phyloP scores from a whole-genome alignment of 2,888 invertebrate species.

The Arctia plantaginis region DNA sequence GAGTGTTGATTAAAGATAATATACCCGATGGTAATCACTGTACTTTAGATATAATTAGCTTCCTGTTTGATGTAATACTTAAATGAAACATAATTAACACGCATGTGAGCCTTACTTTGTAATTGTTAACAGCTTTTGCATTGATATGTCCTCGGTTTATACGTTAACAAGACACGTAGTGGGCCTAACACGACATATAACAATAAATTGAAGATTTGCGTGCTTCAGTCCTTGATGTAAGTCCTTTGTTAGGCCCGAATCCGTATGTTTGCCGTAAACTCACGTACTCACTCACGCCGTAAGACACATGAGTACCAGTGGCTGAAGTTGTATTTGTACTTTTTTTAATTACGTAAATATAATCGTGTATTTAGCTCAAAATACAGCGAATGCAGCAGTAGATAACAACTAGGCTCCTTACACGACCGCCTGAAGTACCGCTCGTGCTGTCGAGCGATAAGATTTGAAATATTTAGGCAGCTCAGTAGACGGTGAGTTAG shows the following conservation, averaged over 20 bases:
- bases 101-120: background rate
- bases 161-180: background rate
- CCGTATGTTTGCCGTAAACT: background rate
- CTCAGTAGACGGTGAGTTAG: conserved; percentile 1
- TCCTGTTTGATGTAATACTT: conserved; percentile 6
- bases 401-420: background rate
- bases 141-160: background rate
- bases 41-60: conserved; percentile 12
- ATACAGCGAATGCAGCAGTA: background rate
- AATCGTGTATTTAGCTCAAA: background rate
- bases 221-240: background rate
- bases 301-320: background rate
- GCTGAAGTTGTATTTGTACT: background rate
- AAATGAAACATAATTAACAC: background rate
- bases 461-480: background rate
- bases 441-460: background rate
- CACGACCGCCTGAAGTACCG: background rate
- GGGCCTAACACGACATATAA: background rate
- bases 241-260: background rate
- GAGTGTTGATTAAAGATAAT: conserved; percentile 4
- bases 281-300: no score
- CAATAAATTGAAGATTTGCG: background rate
- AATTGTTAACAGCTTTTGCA: background rate
- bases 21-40: background rate
- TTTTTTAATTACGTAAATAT: background rate